Evolutionary conservation across 64 coral and sea anemone genomes (phyloP), one percentile per base, ranked within the genome.

Genomic region (Trachythela sp.): DNA sequence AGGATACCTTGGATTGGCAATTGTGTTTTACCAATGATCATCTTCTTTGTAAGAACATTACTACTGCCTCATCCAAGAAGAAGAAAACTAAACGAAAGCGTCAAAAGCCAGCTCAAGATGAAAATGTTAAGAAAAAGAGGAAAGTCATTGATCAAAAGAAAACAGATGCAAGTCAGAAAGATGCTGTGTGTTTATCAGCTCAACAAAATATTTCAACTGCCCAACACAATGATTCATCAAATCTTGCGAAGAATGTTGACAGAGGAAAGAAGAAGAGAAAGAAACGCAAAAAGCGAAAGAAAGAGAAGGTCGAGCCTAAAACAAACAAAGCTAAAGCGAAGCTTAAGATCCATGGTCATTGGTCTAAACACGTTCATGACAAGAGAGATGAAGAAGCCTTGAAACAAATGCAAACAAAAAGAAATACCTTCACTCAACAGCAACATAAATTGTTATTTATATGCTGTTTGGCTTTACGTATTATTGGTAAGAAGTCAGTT

Each of bases 381-480:
- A 80, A 80, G 30, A 80, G 75, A 80, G 75, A 80, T 39, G 31
- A 37, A 36, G 75, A 80, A 35, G 75, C 75, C 13, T 39, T 37
- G 3, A 80, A 80, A 39, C 75, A 30, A 37, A 35, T 4, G 9
- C 33, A 36, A 0, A 37, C 20, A 27, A 35, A 35, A 18, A 80
- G 75, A 80, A 39, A 37, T 15, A 35, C 75, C 20, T 80, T 80
- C 37, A 80, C 75, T 36, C 75, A 7, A 37, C 75, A 80, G 35
- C 33, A 80, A 39, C 75, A 80, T 29, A 80, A 80, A 35, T 39
- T 80, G 37, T 80, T 80, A 29, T 80, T 80, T 38, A 80, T 80
- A 34, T 80, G 75, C 75, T 37, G 33, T 80, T 39, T 80, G 13
- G 75, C 75, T 39, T 80, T 80, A 35, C 75, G 75, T 80, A 80